Conservation (phyloP, 2,113 vertebrate genomes). For the Apodemus speciosus region DNA sequence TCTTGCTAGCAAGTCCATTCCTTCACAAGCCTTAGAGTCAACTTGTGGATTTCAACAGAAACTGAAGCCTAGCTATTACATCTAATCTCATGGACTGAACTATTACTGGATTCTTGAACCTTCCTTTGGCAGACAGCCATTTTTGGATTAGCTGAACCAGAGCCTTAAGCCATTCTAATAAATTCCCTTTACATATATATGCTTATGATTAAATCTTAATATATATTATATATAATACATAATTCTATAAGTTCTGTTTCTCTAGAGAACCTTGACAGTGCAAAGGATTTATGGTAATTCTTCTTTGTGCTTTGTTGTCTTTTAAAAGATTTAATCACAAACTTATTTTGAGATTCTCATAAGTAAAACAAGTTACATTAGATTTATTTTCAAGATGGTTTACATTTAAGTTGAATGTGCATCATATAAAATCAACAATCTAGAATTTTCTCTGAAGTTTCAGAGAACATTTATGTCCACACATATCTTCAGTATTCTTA, state of each 20-base stretch:
- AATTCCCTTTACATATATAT: background rate
- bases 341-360: background rate
- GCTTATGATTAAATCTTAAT: background rate
- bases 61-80: background rate
- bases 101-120: background rate
- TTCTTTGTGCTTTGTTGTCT: background rate
- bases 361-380: constrained; percentile 23
- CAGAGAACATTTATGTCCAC: background rate
- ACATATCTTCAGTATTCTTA: background rate
- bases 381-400: constrained; percentile 26
- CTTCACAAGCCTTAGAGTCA: background rate
- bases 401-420: background rate
- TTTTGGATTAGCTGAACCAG: background rate
- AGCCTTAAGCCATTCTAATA: background rate
- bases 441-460: background rate
- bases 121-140: background rate
- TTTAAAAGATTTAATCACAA: background rate
- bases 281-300: constrained; percentile 4
- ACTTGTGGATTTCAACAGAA: background rate
- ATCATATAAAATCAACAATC: background rate
- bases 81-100: background rate
- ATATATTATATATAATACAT: background rate
- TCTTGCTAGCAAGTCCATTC: background rate
- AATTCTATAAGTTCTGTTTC: background rate
- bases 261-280: background rate